phyloP scores from a whole-genome alignment of 2,888 invertebrate genomes.

The Epirrhoe alternata region DNA sequence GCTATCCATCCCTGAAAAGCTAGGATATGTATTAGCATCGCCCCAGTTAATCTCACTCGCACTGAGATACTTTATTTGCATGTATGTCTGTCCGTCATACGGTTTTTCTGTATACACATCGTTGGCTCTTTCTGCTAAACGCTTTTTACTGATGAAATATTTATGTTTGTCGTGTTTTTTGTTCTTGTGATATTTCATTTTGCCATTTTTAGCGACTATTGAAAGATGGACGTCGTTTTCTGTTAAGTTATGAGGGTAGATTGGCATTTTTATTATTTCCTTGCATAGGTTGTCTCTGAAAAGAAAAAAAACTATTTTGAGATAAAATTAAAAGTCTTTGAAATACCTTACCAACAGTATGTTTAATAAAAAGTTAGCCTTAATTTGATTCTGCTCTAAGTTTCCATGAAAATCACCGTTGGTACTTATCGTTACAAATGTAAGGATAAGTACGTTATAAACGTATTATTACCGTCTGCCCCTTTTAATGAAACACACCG shows the following conservation, averaged over 20 bases:
- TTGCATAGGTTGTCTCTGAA: constrained; percentile 66
- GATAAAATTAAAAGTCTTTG: too few species aligned
- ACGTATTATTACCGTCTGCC: too few species aligned
- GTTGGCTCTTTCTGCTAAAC: constrained; percentile 60
- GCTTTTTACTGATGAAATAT: constrained; percentile 64
- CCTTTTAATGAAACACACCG: too few species aligned
- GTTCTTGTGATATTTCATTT: constrained; percentile 64
- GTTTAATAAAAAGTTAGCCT: too few species aligned
- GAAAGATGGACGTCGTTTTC: constrained; percentile 66
- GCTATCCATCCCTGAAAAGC: constrained; percentile 93
- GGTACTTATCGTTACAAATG: too few species aligned
- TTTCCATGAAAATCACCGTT: too few species aligned
- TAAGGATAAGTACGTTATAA: too few species aligned
- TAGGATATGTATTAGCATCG: constrained; percentile 85
- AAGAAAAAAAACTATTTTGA: constrained; percentile 39
- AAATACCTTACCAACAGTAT: too few species aligned
- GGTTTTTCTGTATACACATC: constrained; percentile 65
- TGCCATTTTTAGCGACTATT: constrained; percentile 77
- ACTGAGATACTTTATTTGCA: constrained; percentile 80
- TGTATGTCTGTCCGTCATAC: constrained; percentile 76
- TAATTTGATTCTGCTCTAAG: too few species aligned
- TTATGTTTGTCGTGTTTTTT: constrained; percentile 74
- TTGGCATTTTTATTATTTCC: constrained; percentile 60
- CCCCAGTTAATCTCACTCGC: constrained; percentile 76
- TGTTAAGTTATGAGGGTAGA: constrained; percentile 63